Conservation (phyloP, 2,113 vertebrate genomes). For the Egretta garzetta region DNA sequence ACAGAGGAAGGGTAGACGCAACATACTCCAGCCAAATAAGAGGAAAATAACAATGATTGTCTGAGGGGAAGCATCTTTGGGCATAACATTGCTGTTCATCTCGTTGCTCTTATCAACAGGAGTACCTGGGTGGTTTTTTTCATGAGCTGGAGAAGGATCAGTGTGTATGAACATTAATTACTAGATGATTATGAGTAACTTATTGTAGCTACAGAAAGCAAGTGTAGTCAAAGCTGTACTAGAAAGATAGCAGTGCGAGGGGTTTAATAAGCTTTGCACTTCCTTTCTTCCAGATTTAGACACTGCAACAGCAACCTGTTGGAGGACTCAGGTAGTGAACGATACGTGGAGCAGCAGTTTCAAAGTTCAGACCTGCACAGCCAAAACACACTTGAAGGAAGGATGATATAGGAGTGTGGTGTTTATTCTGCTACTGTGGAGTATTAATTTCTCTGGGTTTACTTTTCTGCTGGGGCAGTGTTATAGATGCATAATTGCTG, state of each 20-base stretch:
- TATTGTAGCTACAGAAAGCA: neutral
- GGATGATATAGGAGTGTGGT: neutral
- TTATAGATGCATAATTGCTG: neutral
- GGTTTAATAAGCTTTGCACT: neutral
- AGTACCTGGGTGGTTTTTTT: neutral
- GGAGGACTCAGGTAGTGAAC: neutral
- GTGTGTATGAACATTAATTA: neutral
- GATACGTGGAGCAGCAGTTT: neutral
- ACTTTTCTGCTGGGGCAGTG: neutral
- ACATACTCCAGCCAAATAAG: neutral
- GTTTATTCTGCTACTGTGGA: neutral
- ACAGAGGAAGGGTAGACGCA: rapidly evolving
- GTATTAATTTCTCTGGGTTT: neutral
- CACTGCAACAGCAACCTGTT: neutral
- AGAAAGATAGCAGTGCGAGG: neutral
- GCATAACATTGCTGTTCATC: neutral
- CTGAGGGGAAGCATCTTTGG: neutral
- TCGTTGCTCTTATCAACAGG: neutral
- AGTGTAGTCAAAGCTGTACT: neutral
- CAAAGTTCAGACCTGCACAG: neutral
- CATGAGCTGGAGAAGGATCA: neutral
- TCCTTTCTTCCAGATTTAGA: neutral
- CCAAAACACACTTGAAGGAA: neutral
- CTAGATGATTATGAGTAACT: neutral
- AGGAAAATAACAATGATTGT: neutral